These are phyloP conservation scores for Epizoanthus rinbou DNA, from an alignment of 92 coral and sea anemone genomes.

Conservation along the genomic window DNA sequence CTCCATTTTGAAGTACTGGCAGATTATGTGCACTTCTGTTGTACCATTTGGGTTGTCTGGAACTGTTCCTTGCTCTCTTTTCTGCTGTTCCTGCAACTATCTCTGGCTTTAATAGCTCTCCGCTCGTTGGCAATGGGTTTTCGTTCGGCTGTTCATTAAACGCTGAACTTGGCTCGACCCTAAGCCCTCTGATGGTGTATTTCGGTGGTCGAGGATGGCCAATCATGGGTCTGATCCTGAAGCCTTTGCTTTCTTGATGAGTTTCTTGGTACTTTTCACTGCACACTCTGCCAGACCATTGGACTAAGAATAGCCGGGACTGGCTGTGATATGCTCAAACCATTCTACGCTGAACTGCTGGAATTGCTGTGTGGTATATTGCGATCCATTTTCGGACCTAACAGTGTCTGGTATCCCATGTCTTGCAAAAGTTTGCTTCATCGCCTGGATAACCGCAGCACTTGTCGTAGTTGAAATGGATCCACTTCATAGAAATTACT, in stretches of 20 bases:
- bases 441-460: constrained; percentile 17
- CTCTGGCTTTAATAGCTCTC: background rate
- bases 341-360: background rate
- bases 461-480: background rate
- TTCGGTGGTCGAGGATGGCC: background rate
- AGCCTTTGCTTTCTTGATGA: background rate
- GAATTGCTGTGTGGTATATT: constrained; percentile 21
- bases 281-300: constrained; percentile 34
- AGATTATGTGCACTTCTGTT: too few relatives aligned
- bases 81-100: background rate
- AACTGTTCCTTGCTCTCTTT: background rate
- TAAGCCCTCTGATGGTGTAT: background rate
- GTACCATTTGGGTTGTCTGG: background rate
- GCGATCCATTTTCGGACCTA: constrained; percentile 43
- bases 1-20: background rate
- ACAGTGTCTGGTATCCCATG: constrained; percentile 44
- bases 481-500: constrained; percentile 37
- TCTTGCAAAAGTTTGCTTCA: constrained; percentile 36
- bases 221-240: background rate
- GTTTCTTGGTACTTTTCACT: background rate
- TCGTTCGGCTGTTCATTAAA: background rate
- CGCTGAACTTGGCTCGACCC: background rate
- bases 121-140: background rate
- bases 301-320: constrained; percentile 17
- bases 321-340: constrained; percentile 9